Conservation (phyloP, 2,888 invertebrate species). For the Caenorhabditis sulstoni region DNA sequence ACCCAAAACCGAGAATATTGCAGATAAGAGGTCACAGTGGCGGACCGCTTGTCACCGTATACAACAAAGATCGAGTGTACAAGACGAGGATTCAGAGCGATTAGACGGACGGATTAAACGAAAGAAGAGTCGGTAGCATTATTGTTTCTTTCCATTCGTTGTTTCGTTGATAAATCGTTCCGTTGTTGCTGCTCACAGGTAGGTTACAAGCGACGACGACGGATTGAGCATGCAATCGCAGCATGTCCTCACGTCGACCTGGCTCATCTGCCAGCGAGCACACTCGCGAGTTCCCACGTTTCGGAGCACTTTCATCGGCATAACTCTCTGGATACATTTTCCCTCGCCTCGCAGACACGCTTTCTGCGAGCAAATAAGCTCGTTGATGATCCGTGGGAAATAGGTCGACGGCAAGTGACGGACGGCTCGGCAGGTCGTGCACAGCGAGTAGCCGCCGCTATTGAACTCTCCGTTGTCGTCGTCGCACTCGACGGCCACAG, state of each 20-base stretch:
- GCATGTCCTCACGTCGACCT: slow-evolving; percentile 68
- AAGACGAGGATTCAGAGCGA: slow-evolving; percentile 37
- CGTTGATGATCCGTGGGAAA: slow-evolving; percentile 71
- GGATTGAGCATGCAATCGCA: slow-evolving; percentile 72
- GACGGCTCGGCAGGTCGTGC: slow-evolving; percentile 65
- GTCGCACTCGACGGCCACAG: slow-evolving; percentile 70
- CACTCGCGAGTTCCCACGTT: slow-evolving; percentile 67
- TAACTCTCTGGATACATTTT: slow-evolving; percentile 68
- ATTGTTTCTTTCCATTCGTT: slow-evolving; percentile 12
- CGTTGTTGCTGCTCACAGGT: slow-evolving; percentile 37
- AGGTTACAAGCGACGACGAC: slow-evolving; percentile 65
- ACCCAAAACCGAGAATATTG: neutral
- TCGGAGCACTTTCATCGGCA: slow-evolving; percentile 69
- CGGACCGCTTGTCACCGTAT: slow-evolving; percentile 52
- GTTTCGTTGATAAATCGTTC: neutral
- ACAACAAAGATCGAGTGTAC: slow-evolving; percentile 58
- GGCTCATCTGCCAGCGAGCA: slow-evolving; percentile 65
- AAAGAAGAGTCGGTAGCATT: slow-evolving; percentile 20
- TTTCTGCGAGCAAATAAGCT: slow-evolving; percentile 68
- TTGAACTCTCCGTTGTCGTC: slow-evolving; percentile 58
- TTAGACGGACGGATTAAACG: neutral
- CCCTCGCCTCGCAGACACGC: slow-evolving; percentile 68
- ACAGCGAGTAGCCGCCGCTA: slow-evolving; percentile 60
- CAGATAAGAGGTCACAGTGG: slow-evolving; percentile 50
- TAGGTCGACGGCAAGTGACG: slow-evolving; percentile 66